Evolutionary conservation across 2,113 vertebrate genomes (phyloP).

Genomic region (Heptranchias perlo): DNA sequence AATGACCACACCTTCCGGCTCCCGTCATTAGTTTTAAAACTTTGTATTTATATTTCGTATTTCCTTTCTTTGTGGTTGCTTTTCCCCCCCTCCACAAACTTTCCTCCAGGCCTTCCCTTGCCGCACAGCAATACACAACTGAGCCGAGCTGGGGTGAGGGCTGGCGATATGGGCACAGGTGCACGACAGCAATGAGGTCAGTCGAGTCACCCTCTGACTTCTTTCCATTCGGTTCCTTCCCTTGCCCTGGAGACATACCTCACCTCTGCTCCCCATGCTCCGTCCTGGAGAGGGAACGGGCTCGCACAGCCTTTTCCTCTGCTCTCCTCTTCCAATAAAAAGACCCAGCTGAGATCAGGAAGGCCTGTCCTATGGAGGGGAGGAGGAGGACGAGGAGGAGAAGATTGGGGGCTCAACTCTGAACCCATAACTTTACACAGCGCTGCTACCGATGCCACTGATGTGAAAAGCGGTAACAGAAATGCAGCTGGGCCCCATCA

Average conservation of each 20-base stretch:
- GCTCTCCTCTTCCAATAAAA: neutral
- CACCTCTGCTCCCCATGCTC: neutral
- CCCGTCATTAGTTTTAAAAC: constrained; percentile 42
- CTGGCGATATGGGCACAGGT: neutral
- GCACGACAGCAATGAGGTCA: neutral
- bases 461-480: neutral
- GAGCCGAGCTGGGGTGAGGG: neutral
- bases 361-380: too few species aligned
- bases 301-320: neutral
- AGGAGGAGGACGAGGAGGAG: too few species aligned
- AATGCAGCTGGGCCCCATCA: neutral
- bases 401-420: too few species aligned
- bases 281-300: neutral
- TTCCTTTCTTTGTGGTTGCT: constrained; percentile 44
- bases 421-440: neutral
- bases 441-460: neutral
- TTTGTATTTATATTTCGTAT: constrained; percentile 43
- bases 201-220: neutral
- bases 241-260: neutral
- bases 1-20: constrained; percentile 34
- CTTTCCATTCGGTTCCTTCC: neutral
- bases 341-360: neutral
- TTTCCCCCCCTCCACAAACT: fast-evolving
- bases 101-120: constrained; percentile 37
- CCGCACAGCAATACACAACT: neutral